Percentiles rank a stretch among this genome's conserved stretches.
These are phyloP conservation scores for Callosobruchus maculatus DNA, from an alignment of 2,888 invertebrate species.

Conservation along the genomic window DNA sequence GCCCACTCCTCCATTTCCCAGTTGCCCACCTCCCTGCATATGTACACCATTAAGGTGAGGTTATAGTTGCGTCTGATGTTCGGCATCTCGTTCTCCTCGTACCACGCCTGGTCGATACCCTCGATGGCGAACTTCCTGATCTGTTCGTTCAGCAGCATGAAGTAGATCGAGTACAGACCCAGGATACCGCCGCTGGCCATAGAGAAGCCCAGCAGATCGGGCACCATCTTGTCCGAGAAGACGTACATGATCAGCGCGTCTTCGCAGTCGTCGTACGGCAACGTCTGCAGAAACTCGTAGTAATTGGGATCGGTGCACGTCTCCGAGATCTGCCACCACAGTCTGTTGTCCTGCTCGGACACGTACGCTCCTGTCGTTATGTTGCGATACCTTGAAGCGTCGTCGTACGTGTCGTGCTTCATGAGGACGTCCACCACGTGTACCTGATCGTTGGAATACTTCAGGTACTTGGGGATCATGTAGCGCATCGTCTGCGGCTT, in stretches of 20 bases:
- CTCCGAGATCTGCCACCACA: neutral
- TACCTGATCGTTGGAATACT: neutral
- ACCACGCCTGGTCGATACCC: neutral
- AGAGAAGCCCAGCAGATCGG: neutral
- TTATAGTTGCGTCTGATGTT: neutral
- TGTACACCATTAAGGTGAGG: neutral
- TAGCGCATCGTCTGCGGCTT: neutral
- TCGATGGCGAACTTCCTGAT: neutral
- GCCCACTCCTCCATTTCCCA: neutral
- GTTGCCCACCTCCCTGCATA: neutral
- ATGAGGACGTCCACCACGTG: neutral
- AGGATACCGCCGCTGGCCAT: neutral
- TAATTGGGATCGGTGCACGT: neutral
- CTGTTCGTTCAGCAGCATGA: neutral
- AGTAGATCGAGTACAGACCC: neutral
- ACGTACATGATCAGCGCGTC: neutral
- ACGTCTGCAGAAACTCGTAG: neutral
- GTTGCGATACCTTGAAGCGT: neutral
- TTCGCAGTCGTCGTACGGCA: neutral
- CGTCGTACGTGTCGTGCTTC: neutral
- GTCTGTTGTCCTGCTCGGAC: neutral
- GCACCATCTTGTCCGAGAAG: neutral
- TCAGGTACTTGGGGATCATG: neutral
- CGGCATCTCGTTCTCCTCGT: neutral
- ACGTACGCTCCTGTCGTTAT: neutral